Base-by-base conservation (phyloP, 2,888 invertebrate genomes). In the Drosophila greeni region DNA sequence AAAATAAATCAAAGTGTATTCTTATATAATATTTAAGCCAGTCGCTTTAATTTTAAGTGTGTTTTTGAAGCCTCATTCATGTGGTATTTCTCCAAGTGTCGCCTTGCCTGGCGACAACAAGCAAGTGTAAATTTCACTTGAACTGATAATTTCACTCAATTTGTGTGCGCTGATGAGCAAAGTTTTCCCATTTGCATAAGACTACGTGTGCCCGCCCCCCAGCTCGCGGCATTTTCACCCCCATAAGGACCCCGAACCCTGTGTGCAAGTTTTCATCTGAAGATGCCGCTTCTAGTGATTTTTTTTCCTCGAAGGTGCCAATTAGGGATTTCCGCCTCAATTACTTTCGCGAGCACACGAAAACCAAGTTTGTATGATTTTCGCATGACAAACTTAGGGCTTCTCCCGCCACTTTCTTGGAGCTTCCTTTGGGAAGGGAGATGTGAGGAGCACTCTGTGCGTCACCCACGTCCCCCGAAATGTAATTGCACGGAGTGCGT, bases 101-200 rank as follows among this genome's bases (percentile, higher is more conserved):
- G 40, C 45, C n/a, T n/a, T 55, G 67, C n/a, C 40, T 18, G 61
- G 60, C 78, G 68, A 78, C 76, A 69, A 72, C 52, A 78, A 68
- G 73, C 80, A 82, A 82, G 84, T 80, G 79, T 81, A 81, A 81
- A 85, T 83, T 84, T 81, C 81, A 83, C 85, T 81, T 81, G 79
- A 81, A 81, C 85, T 81, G 81, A 83, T 81, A 81, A 81, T 85
- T 81, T 81, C 69, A 81, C 81, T 85, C 81, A 81, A 81, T 84
- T 81, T 81, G 82, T 75, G 81, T 70, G 81, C 85, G 66, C 82
- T 84, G 85, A 81, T 81, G 81, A 81, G 84, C 81, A 81, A 81
- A 81, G 85, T 81, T 81, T 81, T 81, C 81, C 84, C 81, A 81
- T 81, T 81, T 81, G 82, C 85, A 78, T 83, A 72, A 24, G 73